Conservation (phyloP, 2,888 invertebrate genomes). For the Ligdia adustata region DNA sequence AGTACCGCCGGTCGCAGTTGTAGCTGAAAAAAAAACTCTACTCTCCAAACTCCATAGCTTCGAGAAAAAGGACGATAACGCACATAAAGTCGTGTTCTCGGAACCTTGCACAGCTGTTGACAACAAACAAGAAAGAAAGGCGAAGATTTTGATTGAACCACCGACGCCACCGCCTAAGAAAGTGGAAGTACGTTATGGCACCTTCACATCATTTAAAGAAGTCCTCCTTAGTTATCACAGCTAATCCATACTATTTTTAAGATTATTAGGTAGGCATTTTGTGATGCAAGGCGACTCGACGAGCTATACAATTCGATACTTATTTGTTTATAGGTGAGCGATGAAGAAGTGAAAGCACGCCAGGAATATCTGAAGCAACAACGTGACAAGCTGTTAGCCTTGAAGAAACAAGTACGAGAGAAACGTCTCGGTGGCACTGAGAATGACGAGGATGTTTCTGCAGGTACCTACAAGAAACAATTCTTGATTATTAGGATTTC, state of each 20-base stretch:
- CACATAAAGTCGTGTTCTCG: constrained; percentile 23
- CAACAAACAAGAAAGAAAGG: constrained; percentile 14
- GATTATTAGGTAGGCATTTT: too few species aligned
- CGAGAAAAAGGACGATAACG: constrained; percentile 59
- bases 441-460: constrained; percentile 74
- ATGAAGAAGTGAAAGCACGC: constrained; percentile 88
- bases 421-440: constrained; percentile 88
- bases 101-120: constrained; percentile 11
- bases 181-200: constrained; percentile 53
- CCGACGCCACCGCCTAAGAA: constrained; percentile 59
- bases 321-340: constrained; percentile 76
- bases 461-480: constrained; percentile 53
- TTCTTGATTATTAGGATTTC: too few species aligned
- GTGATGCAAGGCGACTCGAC: too few species aligned
- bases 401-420: constrained; percentile 95
- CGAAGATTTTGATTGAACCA: constrained; percentile 40
- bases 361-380: constrained; percentile 95
- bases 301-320: too few species aligned
- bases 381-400: constrained; percentile 94
- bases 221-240: too few species aligned
- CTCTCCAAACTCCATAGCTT: constrained; percentile 69
- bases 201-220: too few species aligned
- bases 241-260: too few species aligned
- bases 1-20: constrained; percentile 68
- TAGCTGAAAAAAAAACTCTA: constrained; percentile 71